Percentiles rank a stretch among this genome's conserved stretches.
Conservation (phyloP, 2,888 invertebrate genomes). For the Lasioglossum lativentre region DNA sequence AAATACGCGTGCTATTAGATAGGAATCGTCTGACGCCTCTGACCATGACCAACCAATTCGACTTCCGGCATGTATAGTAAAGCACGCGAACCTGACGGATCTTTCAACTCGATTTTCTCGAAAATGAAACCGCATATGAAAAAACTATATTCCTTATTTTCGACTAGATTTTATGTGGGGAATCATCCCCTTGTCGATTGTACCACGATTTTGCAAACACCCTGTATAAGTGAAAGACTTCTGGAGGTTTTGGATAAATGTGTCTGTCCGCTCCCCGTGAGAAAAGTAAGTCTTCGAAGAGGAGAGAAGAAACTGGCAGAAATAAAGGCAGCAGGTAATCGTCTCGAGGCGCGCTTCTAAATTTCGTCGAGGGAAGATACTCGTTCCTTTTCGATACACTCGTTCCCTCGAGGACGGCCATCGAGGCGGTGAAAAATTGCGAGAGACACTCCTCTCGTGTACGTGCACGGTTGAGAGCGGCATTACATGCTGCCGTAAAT, state of each 20-base stretch:
- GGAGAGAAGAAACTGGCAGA: not conserved
- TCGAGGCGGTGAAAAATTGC: slow-evolving; percentile 31
- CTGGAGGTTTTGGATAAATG: not conserved
- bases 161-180: too few species aligned
- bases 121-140: too few species aligned
- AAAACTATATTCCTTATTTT: too few species aligned
- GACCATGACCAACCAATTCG: too few species aligned
- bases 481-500: slow-evolving; percentile 40
- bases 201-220: too few species aligned
- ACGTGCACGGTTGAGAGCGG: not conserved
- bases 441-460: slow-evolving; percentile 11
- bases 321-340: not conserved
- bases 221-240: too few species aligned
- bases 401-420: not conserved
- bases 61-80: too few species aligned
- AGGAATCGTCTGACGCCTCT: too few species aligned
- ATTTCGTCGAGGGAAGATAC: not conserved
- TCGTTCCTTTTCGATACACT: slow-evolving; percentile 4
- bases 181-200: too few species aligned
- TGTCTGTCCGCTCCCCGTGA: not conserved
- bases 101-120: too few species aligned
- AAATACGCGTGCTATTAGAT: too few species aligned
- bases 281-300: not conserved
- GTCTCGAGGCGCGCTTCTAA: not conserved
- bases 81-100: too few species aligned